These are phyloP conservation scores for Mycteria americana DNA, from an alignment of 2,797 vertebrate species.

Conservation along the genomic window DNA sequence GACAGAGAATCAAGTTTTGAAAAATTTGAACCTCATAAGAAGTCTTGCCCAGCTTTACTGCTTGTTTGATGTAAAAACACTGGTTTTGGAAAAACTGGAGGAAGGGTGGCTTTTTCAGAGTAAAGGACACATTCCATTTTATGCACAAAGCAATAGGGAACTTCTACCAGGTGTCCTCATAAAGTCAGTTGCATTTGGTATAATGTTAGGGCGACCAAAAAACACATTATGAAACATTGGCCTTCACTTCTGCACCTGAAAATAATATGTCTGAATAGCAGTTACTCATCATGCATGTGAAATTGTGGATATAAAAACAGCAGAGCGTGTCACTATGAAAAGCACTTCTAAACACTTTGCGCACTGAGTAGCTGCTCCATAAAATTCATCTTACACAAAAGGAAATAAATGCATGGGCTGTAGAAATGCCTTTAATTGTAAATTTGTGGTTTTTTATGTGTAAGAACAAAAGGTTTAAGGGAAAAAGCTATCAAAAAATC, in stretches of 20 bases:
- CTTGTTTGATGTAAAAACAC: not conserved
- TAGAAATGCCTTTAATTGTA: not conserved
- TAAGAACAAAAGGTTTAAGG: not conserved
- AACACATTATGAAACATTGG: not conserved
- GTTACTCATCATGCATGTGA: not conserved
- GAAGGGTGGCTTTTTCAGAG: not conserved
- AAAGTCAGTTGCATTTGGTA: not conserved
- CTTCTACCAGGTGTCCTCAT: not conserved
- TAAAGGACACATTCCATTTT: not conserved
- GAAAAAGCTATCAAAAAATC: not conserved
- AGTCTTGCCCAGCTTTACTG: not conserved
- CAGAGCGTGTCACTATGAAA: not conserved
- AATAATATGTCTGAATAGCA: not conserved
- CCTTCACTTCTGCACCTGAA: not conserved
- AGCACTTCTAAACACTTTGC: not conserved
- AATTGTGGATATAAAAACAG: conserved; percentile 5
- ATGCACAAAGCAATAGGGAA: not conserved
- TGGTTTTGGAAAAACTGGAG: not conserved
- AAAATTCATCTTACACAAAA: not conserved
- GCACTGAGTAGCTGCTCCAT: not conserved
- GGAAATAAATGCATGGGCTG: not conserved
- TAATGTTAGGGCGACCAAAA: not conserved
- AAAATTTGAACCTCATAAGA: not conserved
- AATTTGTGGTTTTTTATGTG: not conserved
- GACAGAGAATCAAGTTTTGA: not conserved